Evolutionary conservation across 37 sponge, comb jelly and placozoan genomes (phyloP).

Genomic region (Chondrilla cf. caribensis): DNA sequence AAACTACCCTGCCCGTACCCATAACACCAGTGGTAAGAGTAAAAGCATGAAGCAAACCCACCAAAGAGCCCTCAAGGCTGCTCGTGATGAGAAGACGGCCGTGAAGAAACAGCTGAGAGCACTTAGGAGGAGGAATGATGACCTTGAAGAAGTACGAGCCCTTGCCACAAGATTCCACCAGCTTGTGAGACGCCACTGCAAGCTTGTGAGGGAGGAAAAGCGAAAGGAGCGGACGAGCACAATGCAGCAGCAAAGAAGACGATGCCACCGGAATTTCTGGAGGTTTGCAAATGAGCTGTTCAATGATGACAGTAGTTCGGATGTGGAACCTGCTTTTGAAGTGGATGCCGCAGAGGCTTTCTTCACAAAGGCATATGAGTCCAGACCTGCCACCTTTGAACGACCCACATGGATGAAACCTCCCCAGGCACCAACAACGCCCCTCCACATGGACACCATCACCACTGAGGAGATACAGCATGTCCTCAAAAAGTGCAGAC

Average conservation of each 20-base stretch:
- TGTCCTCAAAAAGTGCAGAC: not conserved
- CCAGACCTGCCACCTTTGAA: not conserved
- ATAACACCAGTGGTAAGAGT: not conserved
- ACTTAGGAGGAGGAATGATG: conserved; percentile 6
- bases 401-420: not conserved
- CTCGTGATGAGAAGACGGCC: not conserved
- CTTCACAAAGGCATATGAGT: not conserved
- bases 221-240: not conserved
- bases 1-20: too few species aligned
- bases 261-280: conserved; percentile 16
- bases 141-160: not conserved
- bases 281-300: not conserved
- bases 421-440: not conserved
- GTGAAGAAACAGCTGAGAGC: not conserved
- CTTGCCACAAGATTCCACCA: not conserved
- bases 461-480: not conserved
- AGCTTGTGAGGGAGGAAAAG: conserved; percentile 5
- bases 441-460: not conserved
- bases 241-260: conserved; percentile 10
- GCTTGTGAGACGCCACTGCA: not conserved
- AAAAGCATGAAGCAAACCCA: too few species aligned
- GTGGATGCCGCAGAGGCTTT: not conserved
- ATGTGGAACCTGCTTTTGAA: not conserved
- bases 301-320: not conserved
- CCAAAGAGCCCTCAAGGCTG: too few species aligned